Evolutionary conservation across 2,888 invertebrate species (phyloP).

Genomic region (Drosophila mimica): DNA sequence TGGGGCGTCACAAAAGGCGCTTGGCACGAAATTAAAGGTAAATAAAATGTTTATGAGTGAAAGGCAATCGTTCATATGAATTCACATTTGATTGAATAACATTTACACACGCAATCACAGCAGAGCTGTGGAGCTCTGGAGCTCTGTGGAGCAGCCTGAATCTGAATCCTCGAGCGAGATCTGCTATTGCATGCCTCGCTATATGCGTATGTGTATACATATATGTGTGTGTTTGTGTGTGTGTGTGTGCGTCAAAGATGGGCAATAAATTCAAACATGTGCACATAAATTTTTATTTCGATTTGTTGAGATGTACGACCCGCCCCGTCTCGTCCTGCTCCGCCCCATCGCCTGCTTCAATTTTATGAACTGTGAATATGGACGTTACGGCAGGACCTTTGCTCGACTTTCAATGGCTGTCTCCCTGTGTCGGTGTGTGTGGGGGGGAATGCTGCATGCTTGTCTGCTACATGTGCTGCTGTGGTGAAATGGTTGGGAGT

Average conservation of each 20-base stretch:
- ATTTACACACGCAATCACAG: conserved; percentile 75
- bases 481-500: not conserved
- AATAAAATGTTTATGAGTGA: conserved; percentile 80
- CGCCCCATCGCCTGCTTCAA: conserved; percentile 28
- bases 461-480: conserved; percentile 19
- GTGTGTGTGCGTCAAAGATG: conserved; percentile 31
- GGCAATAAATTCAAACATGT: conserved; percentile 81
- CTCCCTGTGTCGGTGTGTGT: conserved; percentile 13
- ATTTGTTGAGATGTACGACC: conserved; percentile 63
- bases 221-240: not conserved
- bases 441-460: conserved; percentile 26
- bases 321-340: not conserved
- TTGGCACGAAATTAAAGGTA: conserved; percentile 79
- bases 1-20: conserved; percentile 68
- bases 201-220: conserved; percentile 7
- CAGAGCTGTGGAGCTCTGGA: not conserved
- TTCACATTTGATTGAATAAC: conserved; percentile 80
- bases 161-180: conserved; percentile 1
- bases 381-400: conserved; percentile 43
- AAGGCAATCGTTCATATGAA: conserved; percentile 76
- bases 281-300: conserved; percentile 81
- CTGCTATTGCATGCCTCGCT: conserved; percentile 17
- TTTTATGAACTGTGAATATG: conserved; percentile 79
- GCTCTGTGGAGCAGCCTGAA: not conserved
- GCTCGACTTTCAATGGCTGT: conserved; percentile 8